Evolutionary conservation across 2,888 invertebrate genomes (phyloP).

Genomic region (Encarsia formosa): DNA sequence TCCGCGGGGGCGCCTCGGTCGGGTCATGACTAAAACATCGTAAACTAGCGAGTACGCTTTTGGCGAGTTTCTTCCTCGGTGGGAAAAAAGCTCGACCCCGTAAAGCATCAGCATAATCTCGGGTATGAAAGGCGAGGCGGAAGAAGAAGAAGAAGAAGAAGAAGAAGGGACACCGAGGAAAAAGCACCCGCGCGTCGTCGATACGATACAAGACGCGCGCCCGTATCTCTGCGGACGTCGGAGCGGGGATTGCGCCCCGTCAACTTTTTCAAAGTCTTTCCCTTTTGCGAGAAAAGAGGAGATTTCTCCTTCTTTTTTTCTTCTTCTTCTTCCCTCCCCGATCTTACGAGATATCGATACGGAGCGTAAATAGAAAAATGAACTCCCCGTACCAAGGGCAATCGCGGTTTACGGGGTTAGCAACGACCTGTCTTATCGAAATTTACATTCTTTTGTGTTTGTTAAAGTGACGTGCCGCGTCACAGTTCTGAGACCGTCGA

Average conservation of each 20-base stretch:
- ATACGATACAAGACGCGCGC: constrained; percentile 26
- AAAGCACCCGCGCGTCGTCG: constrained; percentile 8
- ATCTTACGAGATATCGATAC: constrained; percentile 21
- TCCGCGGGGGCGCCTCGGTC: no score
- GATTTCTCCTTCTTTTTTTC: constrained; percentile 26
- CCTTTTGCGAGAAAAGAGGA: constrained; percentile 13
- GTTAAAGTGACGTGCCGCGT: no score
- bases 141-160: background rate
- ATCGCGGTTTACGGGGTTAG: constrained; percentile 21
- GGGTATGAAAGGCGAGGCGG: constrained; percentile 12
- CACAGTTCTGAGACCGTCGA: no score
- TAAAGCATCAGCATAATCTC: constrained; percentile 28
- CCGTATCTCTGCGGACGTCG: constrained; percentile 17
- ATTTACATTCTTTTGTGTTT: no score
- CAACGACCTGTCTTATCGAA: constrained; percentile 13
- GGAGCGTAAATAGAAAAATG: constrained; percentile 28
- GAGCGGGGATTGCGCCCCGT: constrained; percentile 25
- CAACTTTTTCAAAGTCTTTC: constrained; percentile 24
- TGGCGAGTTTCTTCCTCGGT: constrained; percentile 18
- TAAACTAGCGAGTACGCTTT: constrained; percentile 18
- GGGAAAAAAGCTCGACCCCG: no score
- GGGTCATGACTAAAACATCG: constrained; percentile 27
- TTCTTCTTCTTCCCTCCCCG: background rate
- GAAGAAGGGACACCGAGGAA: background rate
- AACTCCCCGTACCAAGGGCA: constrained; percentile 1